Evolutionary conservation across 2,888 invertebrate genomes (phyloP).

Genomic region (Conops quadrifasciatus): DNA sequence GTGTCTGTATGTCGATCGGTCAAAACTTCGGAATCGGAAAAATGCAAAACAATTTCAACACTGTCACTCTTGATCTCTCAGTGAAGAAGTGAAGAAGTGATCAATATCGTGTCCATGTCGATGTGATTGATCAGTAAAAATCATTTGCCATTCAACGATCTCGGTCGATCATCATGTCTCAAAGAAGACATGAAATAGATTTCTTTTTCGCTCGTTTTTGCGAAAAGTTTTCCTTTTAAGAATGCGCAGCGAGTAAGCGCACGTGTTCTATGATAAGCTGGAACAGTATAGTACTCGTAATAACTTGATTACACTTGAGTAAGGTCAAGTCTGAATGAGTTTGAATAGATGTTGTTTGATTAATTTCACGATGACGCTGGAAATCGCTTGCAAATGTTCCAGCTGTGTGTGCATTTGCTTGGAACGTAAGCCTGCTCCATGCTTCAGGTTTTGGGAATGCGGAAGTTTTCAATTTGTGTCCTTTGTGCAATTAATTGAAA

Average conservation of each 20-base stretch:
- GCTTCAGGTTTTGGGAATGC: too few species aligned
- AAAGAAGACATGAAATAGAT: too few species aligned
- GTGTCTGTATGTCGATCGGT: neutral
- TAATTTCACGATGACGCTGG: neutral
- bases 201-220: neutral
- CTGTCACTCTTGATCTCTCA: neutral
- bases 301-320: constrained; percentile 5
- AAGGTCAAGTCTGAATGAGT: constrained; percentile 18
- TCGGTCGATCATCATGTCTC: neutral
- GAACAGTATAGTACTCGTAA: neutral
- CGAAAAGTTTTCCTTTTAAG: neutral
- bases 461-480: too few species aligned
- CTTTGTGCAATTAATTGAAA: too few species aligned
- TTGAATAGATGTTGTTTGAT: neutral
- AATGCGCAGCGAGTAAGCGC: neutral
- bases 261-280: constrained; percentile 6
- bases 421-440: too few species aligned
- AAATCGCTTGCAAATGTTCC: too few species aligned
- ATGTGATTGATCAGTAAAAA: too few species aligned
- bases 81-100: neutral
- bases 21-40: neutral
- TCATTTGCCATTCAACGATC: neutral
- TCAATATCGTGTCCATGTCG: neutral
- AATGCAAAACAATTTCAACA: neutral
- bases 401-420: too few species aligned